Conservation (phyloP, 2,113 vertebrate species). For the Microtus ochrogaster region DNA sequence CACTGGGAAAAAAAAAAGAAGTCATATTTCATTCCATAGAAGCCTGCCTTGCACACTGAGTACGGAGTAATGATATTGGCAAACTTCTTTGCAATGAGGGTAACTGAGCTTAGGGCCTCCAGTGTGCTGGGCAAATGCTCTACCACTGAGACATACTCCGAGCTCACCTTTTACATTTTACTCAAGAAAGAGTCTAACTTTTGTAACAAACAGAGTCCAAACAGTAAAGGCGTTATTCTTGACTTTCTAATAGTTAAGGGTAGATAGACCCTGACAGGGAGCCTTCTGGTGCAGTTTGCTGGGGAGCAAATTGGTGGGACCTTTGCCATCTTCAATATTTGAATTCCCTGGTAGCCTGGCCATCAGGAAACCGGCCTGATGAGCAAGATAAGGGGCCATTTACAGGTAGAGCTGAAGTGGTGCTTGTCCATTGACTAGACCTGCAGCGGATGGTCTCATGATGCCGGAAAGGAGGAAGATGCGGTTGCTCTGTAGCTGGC, state of each 20-base stretch:
- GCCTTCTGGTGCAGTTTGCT: background rate
- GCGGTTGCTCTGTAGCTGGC: fast-evolving
- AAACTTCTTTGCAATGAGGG: background rate
- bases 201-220: background rate
- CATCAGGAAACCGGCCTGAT: background rate
- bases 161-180: background rate
- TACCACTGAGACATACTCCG: background rate
- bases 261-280: background rate
- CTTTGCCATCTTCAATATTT: background rate
- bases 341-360: background rate
- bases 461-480: background rate
- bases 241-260: background rate
- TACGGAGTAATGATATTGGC: background rate
- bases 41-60: background rate
- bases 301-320: background rate
- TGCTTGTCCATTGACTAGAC: background rate
- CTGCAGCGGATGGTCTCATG: background rate
- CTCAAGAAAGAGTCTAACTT: background rate
- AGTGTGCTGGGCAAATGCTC: background rate
- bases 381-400: fast-evolving
- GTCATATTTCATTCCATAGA: background rate
- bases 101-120: background rate
- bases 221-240: background rate
- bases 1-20: background rate
- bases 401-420: background rate